Percentiles rank a stretch among this genome's conserved stretches.
Conservation (phyloP, 2,113 vertebrate species). For the Crotalus viridis region DNA sequence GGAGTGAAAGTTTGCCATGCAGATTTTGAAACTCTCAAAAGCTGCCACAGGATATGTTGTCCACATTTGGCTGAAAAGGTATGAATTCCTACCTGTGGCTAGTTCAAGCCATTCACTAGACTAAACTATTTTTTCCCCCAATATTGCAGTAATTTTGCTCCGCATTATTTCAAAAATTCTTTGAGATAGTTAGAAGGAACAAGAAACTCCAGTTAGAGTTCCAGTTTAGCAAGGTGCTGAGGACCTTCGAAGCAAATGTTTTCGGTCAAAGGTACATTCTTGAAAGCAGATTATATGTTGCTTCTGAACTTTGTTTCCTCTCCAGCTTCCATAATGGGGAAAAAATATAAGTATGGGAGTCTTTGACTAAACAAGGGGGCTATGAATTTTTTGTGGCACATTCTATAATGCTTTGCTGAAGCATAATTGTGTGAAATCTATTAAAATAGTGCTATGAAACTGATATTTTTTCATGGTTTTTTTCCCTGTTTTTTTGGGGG, state of each 20-base stretch:
- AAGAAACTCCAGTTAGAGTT: neutral
- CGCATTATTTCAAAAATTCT: neutral
- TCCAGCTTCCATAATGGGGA: neutral
- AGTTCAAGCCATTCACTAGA: neutral
- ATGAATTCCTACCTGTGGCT: rapidly evolving
- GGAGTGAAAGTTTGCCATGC: neutral
- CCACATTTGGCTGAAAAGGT: rapidly evolving
- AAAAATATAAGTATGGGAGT: neutral
- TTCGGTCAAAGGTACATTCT: neutral
- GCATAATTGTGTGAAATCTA: conserved; percentile 2
- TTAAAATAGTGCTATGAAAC: neutral
- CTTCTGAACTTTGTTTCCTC: neutral
- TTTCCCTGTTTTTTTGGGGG: neutral
- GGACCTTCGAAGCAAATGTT: neutral
- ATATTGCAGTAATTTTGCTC: neutral
- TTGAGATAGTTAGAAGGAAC: neutral
- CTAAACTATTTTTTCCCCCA: conserved; percentile 16
- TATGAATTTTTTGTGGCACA: neutral
- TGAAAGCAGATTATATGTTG: neutral
- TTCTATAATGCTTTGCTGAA: neutral
- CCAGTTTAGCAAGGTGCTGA: neutral
- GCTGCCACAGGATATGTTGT: neutral
- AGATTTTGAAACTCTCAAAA: neutral
- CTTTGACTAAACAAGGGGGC: neutral
- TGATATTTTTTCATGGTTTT: neutral